Percentiles rank a stretch among this genome's conserved stretches.
phyloP scores from a whole-genome alignment of 2,113 vertebrate species.

The Nothocercus nigrocapillus region DNA sequence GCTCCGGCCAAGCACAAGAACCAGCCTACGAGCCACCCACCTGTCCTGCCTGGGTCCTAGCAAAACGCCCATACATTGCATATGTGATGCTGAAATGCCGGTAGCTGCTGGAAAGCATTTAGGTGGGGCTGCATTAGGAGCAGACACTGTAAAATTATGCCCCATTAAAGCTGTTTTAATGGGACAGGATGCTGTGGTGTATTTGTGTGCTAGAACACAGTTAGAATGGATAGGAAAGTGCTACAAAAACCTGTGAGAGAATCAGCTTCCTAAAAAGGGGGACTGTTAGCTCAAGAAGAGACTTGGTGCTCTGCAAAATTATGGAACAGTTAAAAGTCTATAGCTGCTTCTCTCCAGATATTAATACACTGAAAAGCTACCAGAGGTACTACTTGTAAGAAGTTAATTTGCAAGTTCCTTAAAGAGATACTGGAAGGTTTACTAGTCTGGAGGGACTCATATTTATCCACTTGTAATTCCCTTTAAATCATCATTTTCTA shows the following conservation, averaged over 20 bases:
- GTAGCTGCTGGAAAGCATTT: slow-evolving; percentile 13
- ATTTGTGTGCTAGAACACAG: not conserved
- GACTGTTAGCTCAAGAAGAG: not conserved
- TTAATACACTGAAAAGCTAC: slow-evolving; percentile 22
- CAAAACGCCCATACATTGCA: not conserved
- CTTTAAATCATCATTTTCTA: slow-evolving; percentile 38
- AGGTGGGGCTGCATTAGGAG: not conserved
- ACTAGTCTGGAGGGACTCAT: slow-evolving; percentile 26
- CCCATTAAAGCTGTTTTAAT: slow-evolving; percentile 14
- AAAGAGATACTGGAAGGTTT: slow-evolving; percentile 47
- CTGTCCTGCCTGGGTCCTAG: not conserved
- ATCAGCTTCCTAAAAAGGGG: not conserved
- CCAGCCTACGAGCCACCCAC: not conserved
- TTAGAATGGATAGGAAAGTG: not conserved
- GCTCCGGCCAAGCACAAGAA: slow-evolving; percentile 21
- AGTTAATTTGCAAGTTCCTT: slow-evolving; percentile 28
- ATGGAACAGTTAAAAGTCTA: slow-evolving; percentile 36
- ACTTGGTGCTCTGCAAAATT: not conserved
- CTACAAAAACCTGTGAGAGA: not conserved
- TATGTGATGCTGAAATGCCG: not conserved
- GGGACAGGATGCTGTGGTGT: not conserved
- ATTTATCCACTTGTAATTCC: slow-evolving; percentile 34
- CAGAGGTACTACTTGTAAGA: slow-evolving; percentile 37
- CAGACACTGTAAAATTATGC: not conserved
- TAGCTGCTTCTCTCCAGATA: not conserved